Evolutionary conservation across 2,113 vertebrate genomes (phyloP).

Genomic region (Callionymus lyra): DNA sequence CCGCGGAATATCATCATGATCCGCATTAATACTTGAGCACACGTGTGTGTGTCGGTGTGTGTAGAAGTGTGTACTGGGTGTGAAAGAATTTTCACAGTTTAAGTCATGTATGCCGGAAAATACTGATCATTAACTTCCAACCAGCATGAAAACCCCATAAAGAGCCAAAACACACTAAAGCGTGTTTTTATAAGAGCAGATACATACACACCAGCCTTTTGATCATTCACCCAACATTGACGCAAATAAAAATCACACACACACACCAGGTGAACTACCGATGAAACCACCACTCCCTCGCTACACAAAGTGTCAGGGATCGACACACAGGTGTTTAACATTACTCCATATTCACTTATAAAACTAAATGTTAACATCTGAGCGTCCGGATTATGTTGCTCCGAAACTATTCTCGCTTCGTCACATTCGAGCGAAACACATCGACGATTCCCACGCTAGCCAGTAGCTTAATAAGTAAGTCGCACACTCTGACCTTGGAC

Average conservation of each 20-base stretch:
- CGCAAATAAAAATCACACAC: constrained; percentile 16
- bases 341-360: constrained; percentile 43
- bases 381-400: constrained; percentile 43
- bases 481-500: no score
- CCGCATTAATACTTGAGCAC: constrained; percentile 33
- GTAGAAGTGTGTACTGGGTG: constrained; percentile 57
- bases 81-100: constrained; percentile 69
- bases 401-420: constrained; percentile 14
- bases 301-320: constrained; percentile 56
- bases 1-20: constrained; percentile 61
- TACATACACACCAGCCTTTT: constrained; percentile 16
- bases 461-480: no score
- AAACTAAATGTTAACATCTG: no score
- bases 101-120: constrained; percentile 70
- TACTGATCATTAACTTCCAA: constrained; percentile 71
- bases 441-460: no score
- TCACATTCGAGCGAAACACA: no score
- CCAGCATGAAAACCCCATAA: constrained; percentile 56
- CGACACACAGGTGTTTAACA: constrained; percentile 60
- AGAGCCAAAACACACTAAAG: constrained; percentile 42
- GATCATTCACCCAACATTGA: constrained; percentile 2
- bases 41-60: constrained; percentile 13
- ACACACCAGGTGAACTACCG: constrained; percentile 30
- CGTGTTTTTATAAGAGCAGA: constrained; percentile 2
- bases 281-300: constrained; percentile 42